Evolutionary conservation across 1,140 invertebrate genomes (phyloP), one percentile per base, ranked within the genome.

Genomic region (Carcinoscorpius rotundicauda): DNA sequence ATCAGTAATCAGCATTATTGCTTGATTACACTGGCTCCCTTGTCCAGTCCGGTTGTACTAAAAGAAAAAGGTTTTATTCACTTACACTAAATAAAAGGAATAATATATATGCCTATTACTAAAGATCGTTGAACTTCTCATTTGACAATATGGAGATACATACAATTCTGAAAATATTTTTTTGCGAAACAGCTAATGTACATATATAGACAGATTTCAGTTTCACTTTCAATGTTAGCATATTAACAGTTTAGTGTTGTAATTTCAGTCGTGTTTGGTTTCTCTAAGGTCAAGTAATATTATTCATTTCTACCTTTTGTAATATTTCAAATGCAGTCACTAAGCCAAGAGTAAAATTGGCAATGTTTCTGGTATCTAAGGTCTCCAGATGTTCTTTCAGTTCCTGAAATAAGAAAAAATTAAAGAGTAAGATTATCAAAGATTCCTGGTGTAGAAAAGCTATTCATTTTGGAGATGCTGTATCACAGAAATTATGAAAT

Each of bases 1-100:
- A 79, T 99, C 97, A 6, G 96, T 97, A 69, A 99, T 87, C 60
- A 99, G 77, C 95, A 99, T 98, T 72, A 99, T 98, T 6, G 94
- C 95, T 78, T 96, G 88, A 78, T 98, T 98, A 73, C 96, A 99
- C 8, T 95, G 88, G 67, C 83, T 81, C 5, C 91, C 91, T 70
- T 85, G 82, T 3, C 86, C 64, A 50, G 66, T 68, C 50, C 65
- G 62, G 59, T 75, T 73, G 48, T 67, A 69, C 67, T 67, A 48
- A 9, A 62, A 63, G 4, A 63, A 61, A 61, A 64, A 52, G 50
- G 55, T 61, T n/a, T 49, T 58, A 64, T 51, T n/a, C 11, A 68
- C 5, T 49, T 29, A 48, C 9, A n/a, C 10, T 4, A 11, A 66
- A 56, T 10, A 50, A 50, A 63, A 11, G 51, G 51, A 11, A 52